Base-by-base conservation (phyloP, 1,140 invertebrate species). In the Drosophila malerkotliana region DNA sequence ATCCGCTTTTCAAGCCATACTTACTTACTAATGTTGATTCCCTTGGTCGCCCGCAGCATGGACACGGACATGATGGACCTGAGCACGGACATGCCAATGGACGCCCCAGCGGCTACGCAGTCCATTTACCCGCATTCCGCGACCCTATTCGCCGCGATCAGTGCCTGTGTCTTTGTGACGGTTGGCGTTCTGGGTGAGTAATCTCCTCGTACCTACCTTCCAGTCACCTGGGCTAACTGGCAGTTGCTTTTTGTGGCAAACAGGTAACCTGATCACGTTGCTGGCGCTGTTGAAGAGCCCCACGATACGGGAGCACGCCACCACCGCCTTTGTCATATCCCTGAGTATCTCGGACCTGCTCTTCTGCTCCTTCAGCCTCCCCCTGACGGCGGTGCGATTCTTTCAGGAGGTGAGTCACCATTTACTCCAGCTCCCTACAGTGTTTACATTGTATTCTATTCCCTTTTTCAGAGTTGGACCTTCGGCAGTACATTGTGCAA, bases 301-400 rank as follows among this genome's bases (percentile, higher is more conserved):
- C 12, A 96, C 96, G 92, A 93, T 97, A 51, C 93, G 96, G 14
- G 93, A 93, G 7, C 96, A 97, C 87, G 96, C 97, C 45, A 97
- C 97, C 1, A 98, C 97, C 1, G 96, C 96, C 73, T 98, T 98
- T 92, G 96, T 98, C 44, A 94, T 98, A 75, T 97, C 96, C 24
- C 93, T 98, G 15, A 96, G 96, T 85, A 93, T 96, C 74, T 97
- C 97, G 4, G 97, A 98, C 92, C 93, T 98, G 44, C 93, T 98
- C 54, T 98, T 98, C 92, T 97, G 96, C 83, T 93, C 94, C 34
- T 94, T 98, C 72, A 97, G 97, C 92, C 92, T 98, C 71, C 97
- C 97, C 1, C 92, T 97, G 41, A 97, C 96, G 1, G 96, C 96
- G 15, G 95, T 95, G 77, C 93, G 96, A 84, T 97, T 96, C 92